These are phyloP conservation scores for Gymnorhina tibicen DNA, from an alignment of 2,113 vertebrate genomes.

Conservation along the genomic window DNA sequence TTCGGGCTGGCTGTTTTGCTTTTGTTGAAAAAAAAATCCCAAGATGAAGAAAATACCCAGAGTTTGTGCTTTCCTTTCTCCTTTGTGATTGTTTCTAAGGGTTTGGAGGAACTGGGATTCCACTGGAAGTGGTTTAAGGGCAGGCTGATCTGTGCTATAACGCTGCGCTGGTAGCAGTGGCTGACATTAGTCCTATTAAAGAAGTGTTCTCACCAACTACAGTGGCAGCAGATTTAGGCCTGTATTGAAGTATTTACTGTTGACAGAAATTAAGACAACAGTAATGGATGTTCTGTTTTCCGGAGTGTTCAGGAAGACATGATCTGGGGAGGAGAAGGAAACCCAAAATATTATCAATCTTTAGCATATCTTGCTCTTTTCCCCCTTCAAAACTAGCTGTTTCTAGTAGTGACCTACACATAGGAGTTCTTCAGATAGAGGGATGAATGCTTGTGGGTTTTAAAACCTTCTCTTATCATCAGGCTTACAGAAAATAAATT, in stretches of 20 bases:
- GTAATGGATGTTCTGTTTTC: background rate
- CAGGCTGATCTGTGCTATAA: background rate
- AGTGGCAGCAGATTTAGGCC: background rate
- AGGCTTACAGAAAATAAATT: background rate
- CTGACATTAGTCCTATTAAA: accelerated
- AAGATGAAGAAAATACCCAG: background rate
- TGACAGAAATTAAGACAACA: background rate
- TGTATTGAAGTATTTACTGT: background rate
- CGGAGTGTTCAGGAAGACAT: background rate
- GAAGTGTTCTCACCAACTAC: background rate
- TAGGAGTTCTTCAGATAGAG: background rate
- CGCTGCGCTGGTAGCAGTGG: background rate
- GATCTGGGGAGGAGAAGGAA: background rate
- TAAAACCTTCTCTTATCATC: background rate
- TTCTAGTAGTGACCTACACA: background rate
- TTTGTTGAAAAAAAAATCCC: background rate
- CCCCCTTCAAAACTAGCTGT: background rate
- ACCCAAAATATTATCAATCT: background rate
- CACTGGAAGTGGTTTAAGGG: background rate
- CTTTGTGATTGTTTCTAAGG: background rate
- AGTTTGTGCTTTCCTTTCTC: background rate
- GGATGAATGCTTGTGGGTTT: background rate
- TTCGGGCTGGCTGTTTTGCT: background rate
- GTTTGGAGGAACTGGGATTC: background rate
- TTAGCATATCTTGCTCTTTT: background rate